These are phyloP conservation scores for Idaea biselata DNA, from an alignment of 2,888 invertebrate species.

Conservation along the genomic window DNA sequence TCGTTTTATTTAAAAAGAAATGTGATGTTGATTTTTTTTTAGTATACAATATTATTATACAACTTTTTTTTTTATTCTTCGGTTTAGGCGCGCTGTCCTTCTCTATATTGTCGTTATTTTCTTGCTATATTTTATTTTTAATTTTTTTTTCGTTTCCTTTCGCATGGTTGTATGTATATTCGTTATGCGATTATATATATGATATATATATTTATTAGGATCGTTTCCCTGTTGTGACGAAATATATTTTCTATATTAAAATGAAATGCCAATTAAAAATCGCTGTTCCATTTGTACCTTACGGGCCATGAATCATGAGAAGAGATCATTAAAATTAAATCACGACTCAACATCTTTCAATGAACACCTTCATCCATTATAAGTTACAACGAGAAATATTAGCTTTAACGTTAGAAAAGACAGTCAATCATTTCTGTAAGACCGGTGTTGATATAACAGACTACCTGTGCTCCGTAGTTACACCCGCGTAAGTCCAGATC, in stretches of 20 bases:
- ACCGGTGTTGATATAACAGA: too few relatives aligned
- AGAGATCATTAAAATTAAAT: slow-evolving; percentile 66
- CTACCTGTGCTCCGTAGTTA: too few relatives aligned
- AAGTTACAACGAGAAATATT: not conserved
- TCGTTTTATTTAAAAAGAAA: slow-evolving; percentile 74
- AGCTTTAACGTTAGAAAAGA: too few relatives aligned
- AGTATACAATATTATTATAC: slow-evolving; percentile 21
- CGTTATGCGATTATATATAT: slow-evolving; percentile 49
- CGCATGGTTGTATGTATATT: slow-evolving; percentile 58
- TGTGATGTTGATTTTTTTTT: slow-evolving; percentile 45
- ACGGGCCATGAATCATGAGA: slow-evolving; percentile 60
- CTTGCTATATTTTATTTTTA: slow-evolving; percentile 40
- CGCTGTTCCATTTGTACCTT: slow-evolving; percentile 73
- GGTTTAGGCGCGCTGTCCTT: slow-evolving; percentile 42
- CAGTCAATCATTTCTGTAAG: too few relatives aligned
- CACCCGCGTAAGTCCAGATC: too few relatives aligned
- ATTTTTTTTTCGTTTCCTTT: slow-evolving; percentile 37
- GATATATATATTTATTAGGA: slow-evolving; percentile 48
- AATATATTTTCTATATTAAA: slow-evolving; percentile 76
- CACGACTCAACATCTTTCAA: slow-evolving; percentile 63
- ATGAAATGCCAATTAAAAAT: slow-evolving; percentile 65
- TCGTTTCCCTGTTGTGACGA: slow-evolving; percentile 69
- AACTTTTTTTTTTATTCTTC: slow-evolving; percentile 26
- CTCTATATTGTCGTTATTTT: slow-evolving; percentile 60
- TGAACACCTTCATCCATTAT: slow-evolving; percentile 37